A percentile compares a stretch with the other conserved stretches of the same genome.
These are phyloP conservation scores for Calliphora vicina DNA, from an alignment of 1,140 invertebrate species.

Conservation along the genomic window DNA sequence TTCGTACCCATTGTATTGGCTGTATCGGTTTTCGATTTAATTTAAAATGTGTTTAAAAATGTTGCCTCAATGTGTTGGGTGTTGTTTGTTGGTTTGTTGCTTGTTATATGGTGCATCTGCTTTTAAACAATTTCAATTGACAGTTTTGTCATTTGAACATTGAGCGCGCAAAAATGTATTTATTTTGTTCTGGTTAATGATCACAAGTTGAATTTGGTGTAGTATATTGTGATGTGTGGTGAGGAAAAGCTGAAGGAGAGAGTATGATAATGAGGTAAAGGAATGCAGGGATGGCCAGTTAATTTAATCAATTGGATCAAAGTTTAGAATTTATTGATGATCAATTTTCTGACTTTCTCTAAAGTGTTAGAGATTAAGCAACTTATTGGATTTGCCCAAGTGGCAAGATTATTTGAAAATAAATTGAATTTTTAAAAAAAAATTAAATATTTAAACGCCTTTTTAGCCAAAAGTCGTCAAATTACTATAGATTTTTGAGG, in stretches of 20 bases:
- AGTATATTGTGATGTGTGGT: neutral
- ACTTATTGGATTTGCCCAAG: too few relatives aligned
- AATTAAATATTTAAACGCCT: slow-evolving; percentile 4
- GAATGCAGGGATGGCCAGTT: neutral
- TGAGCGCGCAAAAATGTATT: neutral
- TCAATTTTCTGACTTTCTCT: too few relatives aligned
- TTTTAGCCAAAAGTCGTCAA: neutral
- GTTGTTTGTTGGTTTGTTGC: neutral
- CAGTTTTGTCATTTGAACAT: slow-evolving; percentile 16
- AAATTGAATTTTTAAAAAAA: too few relatives aligned
- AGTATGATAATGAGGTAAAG: neutral
- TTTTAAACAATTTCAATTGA: slow-evolving; percentile 17
- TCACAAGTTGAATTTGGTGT: neutral
- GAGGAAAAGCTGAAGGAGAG: neutral
- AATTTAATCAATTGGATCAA: neutral
- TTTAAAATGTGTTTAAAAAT: slow-evolving; percentile 13
- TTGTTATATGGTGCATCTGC: too few relatives aligned
- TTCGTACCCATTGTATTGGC: neutral
- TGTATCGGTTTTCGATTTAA: neutral
- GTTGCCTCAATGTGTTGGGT: neutral
- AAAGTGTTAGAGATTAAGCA: too few relatives aligned
- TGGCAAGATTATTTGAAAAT: too few relatives aligned
- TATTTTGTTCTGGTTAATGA: neutral
- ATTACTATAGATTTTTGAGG: neutral
- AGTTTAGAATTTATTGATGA: too few relatives aligned